Conservation (phyloP, 2,888 invertebrate genomes). For the Seira musarum region DNA sequence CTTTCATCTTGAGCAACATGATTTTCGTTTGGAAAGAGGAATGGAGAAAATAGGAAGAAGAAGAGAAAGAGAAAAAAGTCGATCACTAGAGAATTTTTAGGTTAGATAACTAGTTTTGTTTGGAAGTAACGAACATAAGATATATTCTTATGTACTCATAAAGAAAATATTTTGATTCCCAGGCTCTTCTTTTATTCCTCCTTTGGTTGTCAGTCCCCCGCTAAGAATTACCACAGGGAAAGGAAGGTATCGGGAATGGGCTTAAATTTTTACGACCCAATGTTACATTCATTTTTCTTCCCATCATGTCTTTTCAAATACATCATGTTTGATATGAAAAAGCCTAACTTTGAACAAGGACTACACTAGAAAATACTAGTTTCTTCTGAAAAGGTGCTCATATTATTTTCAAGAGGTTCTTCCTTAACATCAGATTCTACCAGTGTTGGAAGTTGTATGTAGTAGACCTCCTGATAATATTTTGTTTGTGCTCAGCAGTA, state of each 20-base stretch:
- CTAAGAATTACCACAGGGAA: background rate
- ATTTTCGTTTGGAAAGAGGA: background rate
- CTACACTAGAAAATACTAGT: background rate
- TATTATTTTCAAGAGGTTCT: conserved; percentile 35
- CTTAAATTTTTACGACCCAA: conserved; percentile 45
- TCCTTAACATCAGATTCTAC: too few species aligned
- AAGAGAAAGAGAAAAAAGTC: conserved; percentile 7
- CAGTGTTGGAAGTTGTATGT: too few species aligned
- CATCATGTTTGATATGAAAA: conserved; percentile 11
- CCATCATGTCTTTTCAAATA: conserved; percentile 12
- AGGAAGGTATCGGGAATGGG: conserved; percentile 23
- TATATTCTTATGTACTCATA: background rate
- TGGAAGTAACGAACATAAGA: conserved; percentile 31
- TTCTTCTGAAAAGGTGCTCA: conserved; percentile 31
- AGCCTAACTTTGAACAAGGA: background rate
- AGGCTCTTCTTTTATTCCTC: conserved; percentile 16
- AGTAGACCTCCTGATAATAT: too few species aligned
- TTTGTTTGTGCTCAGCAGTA: background rate
- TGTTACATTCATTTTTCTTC: conserved; percentile 31
- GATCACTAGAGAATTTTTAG: conserved; percentile 17
- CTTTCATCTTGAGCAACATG: too few species aligned
- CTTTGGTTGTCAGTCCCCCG: conserved; percentile 26
- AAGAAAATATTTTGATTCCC: conserved; percentile 49
- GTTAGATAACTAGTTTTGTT: conserved; percentile 40
- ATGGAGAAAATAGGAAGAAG: background rate